Percentiles rank a stretch among this genome's conserved stretches.
These are phyloP conservation scores for Drosophila ananassae DNA, from an alignment of 1,140 invertebrate species.

Conservation along the genomic window DNA sequence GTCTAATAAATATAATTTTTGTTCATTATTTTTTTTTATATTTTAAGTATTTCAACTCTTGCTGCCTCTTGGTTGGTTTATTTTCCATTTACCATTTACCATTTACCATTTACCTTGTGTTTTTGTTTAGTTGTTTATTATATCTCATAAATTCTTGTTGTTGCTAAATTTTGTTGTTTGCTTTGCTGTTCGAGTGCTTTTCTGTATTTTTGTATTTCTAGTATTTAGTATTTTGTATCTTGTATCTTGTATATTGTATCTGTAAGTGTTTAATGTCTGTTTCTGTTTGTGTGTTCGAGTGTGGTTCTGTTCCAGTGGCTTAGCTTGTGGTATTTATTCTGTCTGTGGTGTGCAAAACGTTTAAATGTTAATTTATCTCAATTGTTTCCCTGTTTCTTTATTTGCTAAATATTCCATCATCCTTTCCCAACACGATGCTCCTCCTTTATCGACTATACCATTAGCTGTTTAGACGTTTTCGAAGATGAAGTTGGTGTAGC, in stretches of 20 bases:
- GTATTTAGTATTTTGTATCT: slow-evolving; percentile 1
- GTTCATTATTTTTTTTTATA: slow-evolving; percentile 40
- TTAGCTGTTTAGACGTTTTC: slow-evolving; percentile 35
- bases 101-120: slow-evolving; percentile 11
- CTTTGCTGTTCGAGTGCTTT: slow-evolving; percentile 55
- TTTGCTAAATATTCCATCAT: slow-evolving; percentile 71
- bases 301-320: slow-evolving; percentile 29
- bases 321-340: slow-evolving; percentile 40
- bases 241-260: slow-evolving; percentile 10
- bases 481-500: slow-evolving; percentile 55
- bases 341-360: slow-evolving; percentile 67
- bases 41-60: slow-evolving; percentile 48
- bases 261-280: background rate
- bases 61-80: slow-evolving; percentile 46
- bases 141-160: slow-evolving; percentile 83
- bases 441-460: slow-evolving; percentile 31
- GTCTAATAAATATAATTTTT: slow-evolving; percentile 78
- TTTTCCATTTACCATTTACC: slow-evolving; percentile 42
- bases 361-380: slow-evolving; percentile 80
- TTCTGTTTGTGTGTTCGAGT: slow-evolving; percentile 12
- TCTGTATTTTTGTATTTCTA: slow-evolving; percentile 10
- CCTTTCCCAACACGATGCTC: slow-evolving; percentile 13
- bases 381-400: slow-evolving; percentile 83
- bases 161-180: slow-evolving; percentile 82
- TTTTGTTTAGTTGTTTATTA: slow-evolving; percentile 66